These are phyloP conservation scores for Lepidochrysops patricia DNA, from an alignment of 2,888 invertebrate species.

Conservation along the genomic window DNA sequence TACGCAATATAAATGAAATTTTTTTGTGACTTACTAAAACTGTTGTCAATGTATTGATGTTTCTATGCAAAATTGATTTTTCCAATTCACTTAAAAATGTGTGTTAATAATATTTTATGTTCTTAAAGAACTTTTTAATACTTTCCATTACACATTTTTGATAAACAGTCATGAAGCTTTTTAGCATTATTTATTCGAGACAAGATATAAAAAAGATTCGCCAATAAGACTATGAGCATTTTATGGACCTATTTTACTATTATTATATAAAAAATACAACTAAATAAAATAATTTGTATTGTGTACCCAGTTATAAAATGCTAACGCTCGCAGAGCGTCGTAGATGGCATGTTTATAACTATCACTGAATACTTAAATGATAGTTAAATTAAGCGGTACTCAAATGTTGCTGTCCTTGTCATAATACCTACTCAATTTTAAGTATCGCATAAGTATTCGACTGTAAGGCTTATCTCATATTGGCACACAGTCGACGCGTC, in stretches of 20 bases:
- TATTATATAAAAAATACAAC: background rate
- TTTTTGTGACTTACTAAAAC: background rate
- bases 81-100: background rate
- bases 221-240: background rate
- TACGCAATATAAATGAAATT: background rate
- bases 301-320: conserved; percentile 1
- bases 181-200: background rate
- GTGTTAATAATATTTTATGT: background rate
- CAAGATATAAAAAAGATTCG: background rate
- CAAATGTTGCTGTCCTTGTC: background rate
- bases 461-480: background rate
- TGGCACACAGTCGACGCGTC: no score
- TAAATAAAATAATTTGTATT: background rate
- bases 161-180: background rate
- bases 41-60: background rate
- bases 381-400: background rate
- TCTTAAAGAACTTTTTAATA: background rate
- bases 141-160: background rate
- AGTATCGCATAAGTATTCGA: background rate
- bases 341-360: background rate
- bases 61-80: background rate
- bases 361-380: background rate
- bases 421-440: background rate
- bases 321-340: background rate
- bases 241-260: background rate